Evolutionary conservation across 2,888 invertebrate genomes (phyloP), one percentile per base, ranked within the genome.

Genomic region (Eilema griseolum): DNA sequence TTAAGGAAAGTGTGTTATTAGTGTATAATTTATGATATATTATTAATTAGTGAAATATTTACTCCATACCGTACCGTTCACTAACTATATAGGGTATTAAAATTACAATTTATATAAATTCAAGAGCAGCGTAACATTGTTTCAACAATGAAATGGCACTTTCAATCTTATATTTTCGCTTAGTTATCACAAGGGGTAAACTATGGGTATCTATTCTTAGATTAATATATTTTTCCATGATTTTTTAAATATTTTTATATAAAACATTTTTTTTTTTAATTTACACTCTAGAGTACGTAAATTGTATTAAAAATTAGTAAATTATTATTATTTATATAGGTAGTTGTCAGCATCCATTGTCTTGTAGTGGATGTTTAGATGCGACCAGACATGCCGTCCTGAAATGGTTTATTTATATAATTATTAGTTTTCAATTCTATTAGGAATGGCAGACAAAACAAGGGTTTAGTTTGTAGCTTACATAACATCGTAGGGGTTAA

Each of bases 331-430:
- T 74, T 72, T 69, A 66, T 63, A 61, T 67, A n/a, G n/a, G n/a
- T n/a, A 74, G 76, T 80, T 71, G 68, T 80, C 78, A 57, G 71
- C 81, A 84, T 84, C 88, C 89, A 88, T 83, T 73, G 86, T 79
- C 86, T 80, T 70, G 75, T 37, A 75, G 87, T 86, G 86, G 85
- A 88, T 77, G 88, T 87, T 86, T 92, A 94, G 82, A 88, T 83
- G 80, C 88, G 87, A 75, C 88, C 85, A 72, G 94, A 93, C 93
- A 94, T 90, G 85, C 94, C 94, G 66, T 94, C 94, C 94, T 94
- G 94, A 89, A 94, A 94, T 85, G 75, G 16, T 65, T 82, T 80
- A 83, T 81, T 74, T 59, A 31, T 23, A 1, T 11, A 41, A 64
- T 12, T n/a, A 65, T 65, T 65, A 65, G 64, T 52, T 3, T 56